Evolutionary conservation across 1,140 invertebrate species (phyloP).

Genomic region (Sarcophaga bullata): DNA sequence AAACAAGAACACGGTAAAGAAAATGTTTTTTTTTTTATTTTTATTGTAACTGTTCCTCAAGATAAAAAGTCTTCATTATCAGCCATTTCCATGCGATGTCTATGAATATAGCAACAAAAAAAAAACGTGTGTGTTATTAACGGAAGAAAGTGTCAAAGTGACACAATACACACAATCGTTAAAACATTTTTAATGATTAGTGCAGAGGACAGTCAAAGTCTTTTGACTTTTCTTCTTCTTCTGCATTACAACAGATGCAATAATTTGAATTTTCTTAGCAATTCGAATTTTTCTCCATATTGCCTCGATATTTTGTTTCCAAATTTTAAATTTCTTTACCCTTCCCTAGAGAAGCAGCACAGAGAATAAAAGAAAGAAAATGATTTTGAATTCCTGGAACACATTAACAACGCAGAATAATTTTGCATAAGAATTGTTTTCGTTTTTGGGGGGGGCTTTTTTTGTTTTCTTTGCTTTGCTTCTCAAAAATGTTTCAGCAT

Average conservation of each 20-base stretch:
- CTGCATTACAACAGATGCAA: not conserved
- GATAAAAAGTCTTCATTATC: not conserved
- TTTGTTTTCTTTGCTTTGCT: not conserved
- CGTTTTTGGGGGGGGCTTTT: not conserved
- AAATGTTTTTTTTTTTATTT: not conserved
- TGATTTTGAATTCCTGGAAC: not conserved
- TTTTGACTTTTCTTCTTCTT: too few species aligned
- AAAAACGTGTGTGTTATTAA: not conserved
- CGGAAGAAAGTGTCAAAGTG: not conserved
- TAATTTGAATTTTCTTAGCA: not conserved
- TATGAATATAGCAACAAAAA: not conserved
- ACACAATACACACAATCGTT: not conserved
- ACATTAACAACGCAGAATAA: constrained; percentile 15
- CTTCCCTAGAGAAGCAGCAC: not conserved
- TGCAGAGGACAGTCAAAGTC: too few species aligned
- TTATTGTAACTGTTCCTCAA: too few species aligned
- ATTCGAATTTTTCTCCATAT: not conserved
- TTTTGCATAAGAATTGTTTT: not conserved
- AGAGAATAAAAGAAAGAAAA: not conserved
- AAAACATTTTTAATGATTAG: constrained; percentile 6
- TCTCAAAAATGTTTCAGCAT: too few species aligned
- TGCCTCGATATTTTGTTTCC: not conserved
- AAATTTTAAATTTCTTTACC: not conserved
- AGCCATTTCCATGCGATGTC: not conserved
- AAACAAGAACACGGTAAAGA: not conserved